A percentile compares a stretch with the other conserved stretches of the same genome.
phyloP scores from a whole-genome alignment of 2,888 invertebrate species.

The Epinotia nisella region DNA sequence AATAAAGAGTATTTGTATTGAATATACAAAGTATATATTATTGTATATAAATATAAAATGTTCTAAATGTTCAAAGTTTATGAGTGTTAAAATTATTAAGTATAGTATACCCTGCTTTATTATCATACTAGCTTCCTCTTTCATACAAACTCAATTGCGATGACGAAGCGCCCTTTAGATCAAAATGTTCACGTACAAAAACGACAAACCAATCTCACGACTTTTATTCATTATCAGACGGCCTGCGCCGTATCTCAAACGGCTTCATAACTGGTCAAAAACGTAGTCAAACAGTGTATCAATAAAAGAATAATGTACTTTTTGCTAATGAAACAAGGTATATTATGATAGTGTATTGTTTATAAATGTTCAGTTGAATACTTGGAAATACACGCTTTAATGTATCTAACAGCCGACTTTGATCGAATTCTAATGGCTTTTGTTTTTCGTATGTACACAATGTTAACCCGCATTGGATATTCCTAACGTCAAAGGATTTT shows the following conservation, averaged over 20 bases:
- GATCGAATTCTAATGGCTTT: conserved; percentile 15
- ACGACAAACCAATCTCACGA: conserved; percentile 24
- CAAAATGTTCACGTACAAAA: conserved; percentile 15
- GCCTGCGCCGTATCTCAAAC: conserved; percentile 9
- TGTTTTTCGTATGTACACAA: conserved; percentile 22
- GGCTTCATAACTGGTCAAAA: conserved; percentile 19
- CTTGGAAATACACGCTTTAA: conserved; percentile 15
- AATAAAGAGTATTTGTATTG: no score
- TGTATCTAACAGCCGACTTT: conserved; percentile 8
- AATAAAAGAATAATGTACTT: background rate
- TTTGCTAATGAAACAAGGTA: background rate
- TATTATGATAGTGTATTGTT: background rate
- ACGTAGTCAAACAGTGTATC: conserved; percentile 1
- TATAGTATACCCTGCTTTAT: no score
- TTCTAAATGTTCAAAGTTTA: no score
- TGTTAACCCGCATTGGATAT: conserved; percentile 12
- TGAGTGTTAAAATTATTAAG: background rate
- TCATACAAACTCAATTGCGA: background rate
- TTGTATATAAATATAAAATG: no score
- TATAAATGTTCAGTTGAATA: background rate
- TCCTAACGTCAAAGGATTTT: conserved; percentile 3
- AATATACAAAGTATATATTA: no score
- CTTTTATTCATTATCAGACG: conserved; percentile 29
- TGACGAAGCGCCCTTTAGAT: background rate
- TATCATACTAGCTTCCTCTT: no score